Base-by-base conservation (phyloP, 2,797 vertebrate genomes). In the Intellagama lesueurii region DNA sequence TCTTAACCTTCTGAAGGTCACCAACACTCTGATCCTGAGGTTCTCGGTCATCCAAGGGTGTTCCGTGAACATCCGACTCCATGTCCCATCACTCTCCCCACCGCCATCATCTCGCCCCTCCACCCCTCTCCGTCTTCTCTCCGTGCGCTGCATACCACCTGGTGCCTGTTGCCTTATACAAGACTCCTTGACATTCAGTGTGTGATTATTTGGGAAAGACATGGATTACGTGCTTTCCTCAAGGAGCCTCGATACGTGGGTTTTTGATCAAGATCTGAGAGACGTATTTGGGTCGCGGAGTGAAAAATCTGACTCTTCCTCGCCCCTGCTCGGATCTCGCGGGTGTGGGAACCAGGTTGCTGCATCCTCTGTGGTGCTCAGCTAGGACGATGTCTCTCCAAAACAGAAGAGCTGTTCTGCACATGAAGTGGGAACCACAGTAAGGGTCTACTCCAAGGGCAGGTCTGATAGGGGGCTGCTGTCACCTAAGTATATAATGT, bases 1-100 rank as follows among this genome's bases (percentile, higher is more conserved):
- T 70, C 91, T 82, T 26, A 66, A 72, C 87, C 88, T 68, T 0
- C 8, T 92, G 89, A 44, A 82, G 66, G 78, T 82, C 75, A 64
- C 35, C 3, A 30, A 4, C 24, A 1, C 14, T 44, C 19, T 73
- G 32, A 64, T 40, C 8, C 35, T 22, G 22, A 17, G 6, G 16
- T 76, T 32, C 49, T n/a, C 6, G 8, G 12, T 60, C 40, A 52
- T 24, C 70, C 17, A 68, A 80, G 69, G 32, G 26, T 14, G 11
- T 80, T 44, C 66, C 56, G 64, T 5, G 47, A 5, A 40, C 28
- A 49, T 26, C n/a, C 19, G 24, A 72, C 14, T 1, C 2, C 22
- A 17, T 7, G 47, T 3, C 28, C 75, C 47, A 22, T 32, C 28
- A 6, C 24, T 30, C 7, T 24, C 19, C 60, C 73, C 12, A 73